Evolutionary conservation across 2,113 vertebrate genomes (phyloP), one percentile per base, ranked within the genome.

Genomic region (Oreochromis niloticus): DNA sequence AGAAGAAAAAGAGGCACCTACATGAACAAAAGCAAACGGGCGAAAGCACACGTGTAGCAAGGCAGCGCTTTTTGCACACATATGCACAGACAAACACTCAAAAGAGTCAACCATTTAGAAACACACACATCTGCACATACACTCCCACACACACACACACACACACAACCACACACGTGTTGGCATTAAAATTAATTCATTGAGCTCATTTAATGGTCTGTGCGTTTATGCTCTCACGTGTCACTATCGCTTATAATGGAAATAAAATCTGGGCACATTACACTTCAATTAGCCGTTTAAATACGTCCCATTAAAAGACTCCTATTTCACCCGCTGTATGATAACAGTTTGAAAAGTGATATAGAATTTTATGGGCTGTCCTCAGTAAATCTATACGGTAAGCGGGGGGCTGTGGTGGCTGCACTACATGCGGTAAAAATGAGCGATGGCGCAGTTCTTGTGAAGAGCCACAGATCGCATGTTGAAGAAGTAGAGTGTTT

Each of bases 241-340:
- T 88, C 90, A 89, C 87, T 92, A 94, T 94, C 92, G 87, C 91
- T 91, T 94, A 89, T 91, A 92, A 92, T 81, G 89, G 88, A 85
- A 89, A 93, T 93, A 93, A 94, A 95, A 91, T 83, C 87, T 24
- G 54, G 83, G 89, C 83, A 92, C 92, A 93, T 94, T 94, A 94
- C 86, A 87, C 93, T 92, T 93, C 91, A 95, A 95, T 95, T 95
- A 94, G 91, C 90, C 92, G 17, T 94, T 93, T 95, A 95, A 63
- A 96, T 95, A 88, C 41, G n/a, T 82, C 63, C 90, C 89, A 94
- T 95, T 93, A 92, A 94, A 92, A 84, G 82, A 90, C 88, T 91
- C 88, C 92, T 92, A 91, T 91, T 94, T 93, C 87, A 89, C 88
- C 86, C 66, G 75, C 57, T 90, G 88, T 92, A 91, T 89, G 88